phyloP scores from a whole-genome alignment of 2,797 vertebrate genomes.

The Enteromius thamalakanensis region DNA sequence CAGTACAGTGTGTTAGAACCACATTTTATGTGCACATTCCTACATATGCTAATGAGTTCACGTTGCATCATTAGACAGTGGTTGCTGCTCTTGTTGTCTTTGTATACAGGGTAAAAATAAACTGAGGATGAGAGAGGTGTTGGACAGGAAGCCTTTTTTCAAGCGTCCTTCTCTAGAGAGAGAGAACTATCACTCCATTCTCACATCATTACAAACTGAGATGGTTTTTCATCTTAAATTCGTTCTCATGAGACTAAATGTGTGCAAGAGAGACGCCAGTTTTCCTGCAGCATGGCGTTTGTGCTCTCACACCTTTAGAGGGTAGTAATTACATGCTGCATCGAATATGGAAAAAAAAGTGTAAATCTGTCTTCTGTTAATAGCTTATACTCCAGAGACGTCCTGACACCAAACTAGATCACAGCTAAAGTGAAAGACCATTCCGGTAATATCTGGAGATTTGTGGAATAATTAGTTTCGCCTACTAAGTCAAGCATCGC shows the following conservation, averaged over 20 bases:
- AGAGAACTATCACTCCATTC: slow-evolving; percentile 64
- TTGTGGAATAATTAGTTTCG: slow-evolving; percentile 34
- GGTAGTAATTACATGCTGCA: slow-evolving; percentile 43
- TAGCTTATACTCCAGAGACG: slow-evolving; percentile 28
- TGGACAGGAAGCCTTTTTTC: slow-evolving; percentile 11
- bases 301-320: slow-evolving; percentile 36
- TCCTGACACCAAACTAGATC: slow-evolving; percentile 22
- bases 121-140: background rate
- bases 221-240: slow-evolving; percentile 63
- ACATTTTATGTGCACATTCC: background rate
- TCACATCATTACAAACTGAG: slow-evolving; percentile 68
- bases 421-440: slow-evolving; percentile 13
- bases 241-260: slow-evolving; percentile 58
- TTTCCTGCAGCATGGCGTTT: slow-evolving; percentile 33
- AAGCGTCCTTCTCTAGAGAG: slow-evolving; percentile 62
- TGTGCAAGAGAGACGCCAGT: slow-evolving; percentile 36
- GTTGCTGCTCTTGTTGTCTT: slow-evolving; percentile 4
- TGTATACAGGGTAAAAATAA: slow-evolving; percentile 19
- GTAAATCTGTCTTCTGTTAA: slow-evolving; percentile 33
- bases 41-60: background rate
- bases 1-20: background rate
- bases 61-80: background rate
- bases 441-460: slow-evolving; percentile 14
- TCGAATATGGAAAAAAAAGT: background rate
- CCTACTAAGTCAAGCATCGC: slow-evolving; percentile 20